Base-by-base conservation (phyloP, 2,888 invertebrate genomes). In the Argyresthia goedartella region DNA sequence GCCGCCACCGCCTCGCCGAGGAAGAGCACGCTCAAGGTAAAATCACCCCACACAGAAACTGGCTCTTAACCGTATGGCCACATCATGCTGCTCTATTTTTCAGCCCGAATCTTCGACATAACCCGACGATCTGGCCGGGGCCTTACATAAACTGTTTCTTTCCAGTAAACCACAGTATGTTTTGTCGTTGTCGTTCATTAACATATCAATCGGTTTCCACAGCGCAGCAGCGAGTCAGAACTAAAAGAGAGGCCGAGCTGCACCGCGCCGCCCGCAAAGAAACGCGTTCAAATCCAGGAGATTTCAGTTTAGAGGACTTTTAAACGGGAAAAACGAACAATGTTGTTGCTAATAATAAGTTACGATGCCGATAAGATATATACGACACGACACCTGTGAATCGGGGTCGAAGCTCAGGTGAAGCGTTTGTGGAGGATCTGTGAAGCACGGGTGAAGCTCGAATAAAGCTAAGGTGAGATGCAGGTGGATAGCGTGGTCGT, bases 281-380 rank as follows among this genome's bases (percentile, higher is more conserved):
- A 93, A 75, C 89, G 93, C 67, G 93, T 93, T 55, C 93, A 93
- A 78, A 93, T 93, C 62, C 93, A 93, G 76, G 93, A 93, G 79
- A 93, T 93, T 73, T 92, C 92, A 55, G 93, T 93, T 72, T 93
- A 92, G 90, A 88, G 6, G 44, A 44, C 44, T 44, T 44, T 15
- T 44, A 14, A 44, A 39, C 10, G 9, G 39, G 1, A 43, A 14
- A 44, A 1, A 44, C 25, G 25, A 6, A 25, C 44, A 8, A 9
- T 39, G 39, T 39, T 14, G 15, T 14, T 9, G 43, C 8, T 10
- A 43, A 43, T 43, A n/a, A 42, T n/a, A n/a, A 42, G n/a, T 43
- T 43, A 43, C 43, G 43, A 42, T 36, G 9, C 7, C n/a, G n/a
- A n/a, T n/a, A n/a, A n/a, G n/a, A n/a, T n/a, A n/a, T n/a, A n/a